Base-by-base conservation (phyloP, 2,888 invertebrate genomes). In the Macaria notata region DNA sequence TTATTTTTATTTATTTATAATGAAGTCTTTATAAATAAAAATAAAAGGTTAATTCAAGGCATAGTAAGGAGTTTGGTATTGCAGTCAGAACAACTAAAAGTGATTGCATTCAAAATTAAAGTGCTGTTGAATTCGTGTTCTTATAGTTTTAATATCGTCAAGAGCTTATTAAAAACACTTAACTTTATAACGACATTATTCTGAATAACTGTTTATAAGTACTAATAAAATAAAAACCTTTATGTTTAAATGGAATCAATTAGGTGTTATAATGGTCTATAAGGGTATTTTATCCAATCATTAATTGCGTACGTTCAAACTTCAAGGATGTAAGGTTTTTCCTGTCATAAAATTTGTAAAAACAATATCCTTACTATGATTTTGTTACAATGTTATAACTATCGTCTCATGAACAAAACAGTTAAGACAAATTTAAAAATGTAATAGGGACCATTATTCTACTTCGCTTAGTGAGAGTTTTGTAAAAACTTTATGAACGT, bases 241-340 rank as follows among this genome's bases (percentile, higher is more conserved):
- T 51, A 44, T 43, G 38, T 56, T 54, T 54, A 31, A 50, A 57
- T 59, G 54, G 59, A 54, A 55, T 56, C 54, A 30, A 56, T 56
- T 56, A 50, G 42, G 33, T 51, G 49, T 59, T 9, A 52, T 62
- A 64, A 63, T 62, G 9, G 51, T 45, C 49, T 54, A 45, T 56
- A 61, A 59, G 36, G 41, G 49, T n/a, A 5, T 19, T n/a, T 19
- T 19, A 19, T 31, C 29, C 46, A 46, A 3, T 58, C 42, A 31
- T 9, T 59, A 58, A 58, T 64, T 61, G 57, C 50, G 7, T 36
- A 58, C 58, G 56, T 62, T 68, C 49, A 50, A 64, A 59, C 54
- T 63, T 64, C 65, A 68, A 66, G 66, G 66, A 59, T 57, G 45
- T 41, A n/a, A n/a, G 4, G 41, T 41, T 41, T 41, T 41, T 41